phyloP scores from a whole-genome alignment of 2,113 vertebrate genomes.

The Probosciger aterrimus region DNA sequence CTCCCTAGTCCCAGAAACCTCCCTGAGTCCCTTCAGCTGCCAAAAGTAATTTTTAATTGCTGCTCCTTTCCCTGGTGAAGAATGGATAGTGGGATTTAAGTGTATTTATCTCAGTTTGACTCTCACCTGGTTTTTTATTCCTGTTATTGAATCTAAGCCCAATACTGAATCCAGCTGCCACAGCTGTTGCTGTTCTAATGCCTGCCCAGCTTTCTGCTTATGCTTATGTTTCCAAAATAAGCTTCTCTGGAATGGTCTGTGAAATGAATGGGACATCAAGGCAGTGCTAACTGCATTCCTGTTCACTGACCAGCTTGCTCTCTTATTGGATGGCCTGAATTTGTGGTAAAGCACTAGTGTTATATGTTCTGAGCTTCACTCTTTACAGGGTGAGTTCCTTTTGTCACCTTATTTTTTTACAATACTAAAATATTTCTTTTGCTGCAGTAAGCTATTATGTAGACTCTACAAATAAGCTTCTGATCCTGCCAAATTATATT shows the following conservation, averaged over 20 bases:
- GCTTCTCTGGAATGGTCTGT: conserved; percentile 34
- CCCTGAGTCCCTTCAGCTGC: not conserved
- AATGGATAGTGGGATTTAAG: not conserved
- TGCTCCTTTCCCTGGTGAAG: not conserved
- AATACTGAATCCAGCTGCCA: conserved; percentile 30
- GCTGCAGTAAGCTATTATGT: not conserved
- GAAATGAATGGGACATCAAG: conserved; percentile 50
- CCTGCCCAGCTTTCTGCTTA: conserved; percentile 49
- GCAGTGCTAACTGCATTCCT: conserved; percentile 42
- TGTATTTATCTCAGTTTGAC: not conserved
- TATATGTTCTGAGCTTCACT: not conserved
- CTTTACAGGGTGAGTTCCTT: not conserved
- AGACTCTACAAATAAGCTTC: not conserved
- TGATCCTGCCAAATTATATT: not conserved
- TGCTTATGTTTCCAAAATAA: conserved; percentile 57
- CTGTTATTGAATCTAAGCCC: conserved; percentile 40
- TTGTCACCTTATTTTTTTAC: not conserved
- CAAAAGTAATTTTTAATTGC: not conserved
- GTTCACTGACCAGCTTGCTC: not conserved
- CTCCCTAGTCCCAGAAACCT: not conserved
- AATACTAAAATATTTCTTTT: not conserved
- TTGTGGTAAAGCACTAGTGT: not conserved
- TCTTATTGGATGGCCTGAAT: not conserved
- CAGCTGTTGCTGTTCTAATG: conserved; percentile 49
- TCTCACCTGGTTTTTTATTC: conserved; percentile 41